These are phyloP conservation scores for Neuroterus valhalla DNA, from an alignment of 1,140 invertebrate genomes.

Conservation along the genomic window DNA sequence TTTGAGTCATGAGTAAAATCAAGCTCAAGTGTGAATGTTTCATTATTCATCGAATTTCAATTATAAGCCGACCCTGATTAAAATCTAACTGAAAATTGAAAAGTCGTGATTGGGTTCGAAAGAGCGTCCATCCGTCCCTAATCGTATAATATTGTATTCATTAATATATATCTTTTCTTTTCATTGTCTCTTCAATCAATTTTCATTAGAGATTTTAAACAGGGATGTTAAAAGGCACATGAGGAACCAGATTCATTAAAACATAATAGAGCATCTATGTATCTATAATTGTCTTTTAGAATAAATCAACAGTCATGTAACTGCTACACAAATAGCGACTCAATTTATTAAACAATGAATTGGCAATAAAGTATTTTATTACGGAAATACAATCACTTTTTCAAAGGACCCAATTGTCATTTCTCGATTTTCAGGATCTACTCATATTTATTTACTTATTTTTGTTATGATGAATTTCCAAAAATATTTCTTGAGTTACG, in stretches of 20 bases:
- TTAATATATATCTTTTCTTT: not conserved
- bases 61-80: slow-evolving; percentile 9
- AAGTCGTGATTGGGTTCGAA: slow-evolving; percentile 17
- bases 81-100: not conserved
- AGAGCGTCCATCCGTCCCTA: slow-evolving; percentile 20
- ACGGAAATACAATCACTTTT: not conserved
- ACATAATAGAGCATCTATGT: slow-evolving; percentile 28
- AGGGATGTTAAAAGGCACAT: not conserved
- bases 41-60: slow-evolving; percentile 19
- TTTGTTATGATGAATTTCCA: not conserved
- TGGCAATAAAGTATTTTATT: slow-evolving; percentile 31
- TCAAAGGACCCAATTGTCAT: too few species aligned
- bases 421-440: not conserved
- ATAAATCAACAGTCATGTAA: slow-evolving; percentile 29
- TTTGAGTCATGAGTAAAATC: slow-evolving; percentile 1
- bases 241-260: slow-evolving; percentile 11
- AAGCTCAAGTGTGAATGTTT: not conserved
- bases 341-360: slow-evolving; percentile 12
- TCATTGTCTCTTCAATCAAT: not conserved
- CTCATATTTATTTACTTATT: not conserved
- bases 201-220: slow-evolving; percentile 5
- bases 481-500: not conserved
- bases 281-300: slow-evolving; percentile 25
- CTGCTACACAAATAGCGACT: slow-evolving; percentile 11
- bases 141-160: not conserved